Base-by-base conservation (phyloP, 1,140 invertebrate species). In the Cepaea nemoralis region DNA sequence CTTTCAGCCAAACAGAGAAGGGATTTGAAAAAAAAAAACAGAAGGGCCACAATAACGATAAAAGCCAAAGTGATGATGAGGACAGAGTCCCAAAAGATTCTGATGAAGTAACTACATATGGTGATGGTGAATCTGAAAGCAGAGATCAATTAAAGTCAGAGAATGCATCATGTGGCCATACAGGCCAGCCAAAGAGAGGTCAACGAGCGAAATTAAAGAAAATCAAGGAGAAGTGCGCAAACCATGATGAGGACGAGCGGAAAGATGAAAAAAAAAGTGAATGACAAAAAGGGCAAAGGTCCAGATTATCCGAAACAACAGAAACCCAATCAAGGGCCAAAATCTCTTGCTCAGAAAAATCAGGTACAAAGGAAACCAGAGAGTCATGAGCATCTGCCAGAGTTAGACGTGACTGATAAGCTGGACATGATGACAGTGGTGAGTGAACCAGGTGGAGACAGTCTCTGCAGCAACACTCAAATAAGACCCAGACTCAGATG, bases 201-300 rank as follows among this genome's bases (percentile, higher is more conserved):
- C 96, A 99, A 87, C 95, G 94, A 89, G 94, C 89, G 42, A 98
- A 98, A 90, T 86, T 97, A 79, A 98, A 98, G 90, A 99, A 98
- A 92, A 97, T 99, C n/a, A 98, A 98, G 92, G 95, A 97, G 89
- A 99, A 99, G 90, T 99, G 99, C 89, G 96, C 95, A 90, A 95
- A 99, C 93, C 97, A 99, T 92, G 98, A 99, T 92, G 98, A 99
- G 74, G 98, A 99, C 88, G 98, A 99, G 88, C 93, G 96, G 73
- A 89, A 88, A 77, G 85, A 87, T 78, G 85, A 84, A 87, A 14
- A 89, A 88, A 80, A 87, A 87, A 77, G 87, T 87, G 73, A 89
- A 89, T 74, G 89, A 85, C 35, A 90, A 89, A 86, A 91, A 87
- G 83, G 75, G 86, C 82, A 78, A 81, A 76, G 82, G 84, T 35